These are phyloP conservation scores for Catharus ustulatus DNA, from an alignment of 2,797 vertebrate species.

Conservation along the genomic window DNA sequence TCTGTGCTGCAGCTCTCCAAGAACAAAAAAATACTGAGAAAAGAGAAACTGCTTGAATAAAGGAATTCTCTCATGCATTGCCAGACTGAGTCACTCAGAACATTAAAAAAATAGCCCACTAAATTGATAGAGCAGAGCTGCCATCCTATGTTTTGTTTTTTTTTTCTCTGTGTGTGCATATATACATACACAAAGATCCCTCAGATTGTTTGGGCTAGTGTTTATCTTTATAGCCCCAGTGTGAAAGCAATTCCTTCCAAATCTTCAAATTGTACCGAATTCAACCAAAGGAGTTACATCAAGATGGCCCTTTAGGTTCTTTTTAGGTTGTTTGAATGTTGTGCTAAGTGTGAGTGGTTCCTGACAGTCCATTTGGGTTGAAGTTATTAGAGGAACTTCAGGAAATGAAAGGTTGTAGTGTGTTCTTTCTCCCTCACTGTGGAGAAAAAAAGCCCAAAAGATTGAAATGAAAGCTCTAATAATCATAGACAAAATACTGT, in stretches of 20 bases:
- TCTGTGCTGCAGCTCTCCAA: background rate
- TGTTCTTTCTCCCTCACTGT: background rate
- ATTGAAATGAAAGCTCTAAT: background rate
- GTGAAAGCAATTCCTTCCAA: background rate
- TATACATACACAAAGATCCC: background rate
- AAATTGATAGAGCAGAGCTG: background rate
- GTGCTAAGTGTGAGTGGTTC: background rate
- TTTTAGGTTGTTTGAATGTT: background rate
- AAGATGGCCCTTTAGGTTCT: background rate
- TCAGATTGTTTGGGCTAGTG: background rate
- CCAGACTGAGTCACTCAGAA: background rate
- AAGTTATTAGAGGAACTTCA: background rate
- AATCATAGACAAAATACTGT: background rate
- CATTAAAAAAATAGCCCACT: background rate
- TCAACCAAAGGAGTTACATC: background rate
- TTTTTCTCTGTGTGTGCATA: background rate
- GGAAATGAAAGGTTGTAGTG: background rate
- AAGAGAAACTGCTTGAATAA: background rate
- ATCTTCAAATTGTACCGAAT: background rate
- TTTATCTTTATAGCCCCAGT: background rate
- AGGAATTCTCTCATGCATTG: background rate
- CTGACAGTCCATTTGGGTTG: background rate
- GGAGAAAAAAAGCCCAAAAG: accelerated
- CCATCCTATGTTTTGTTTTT: background rate
- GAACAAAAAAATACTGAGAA: background rate